phyloP scores from a whole-genome alignment of 2,888 invertebrate genomes.

The Heterodera filipjevi region DNA sequence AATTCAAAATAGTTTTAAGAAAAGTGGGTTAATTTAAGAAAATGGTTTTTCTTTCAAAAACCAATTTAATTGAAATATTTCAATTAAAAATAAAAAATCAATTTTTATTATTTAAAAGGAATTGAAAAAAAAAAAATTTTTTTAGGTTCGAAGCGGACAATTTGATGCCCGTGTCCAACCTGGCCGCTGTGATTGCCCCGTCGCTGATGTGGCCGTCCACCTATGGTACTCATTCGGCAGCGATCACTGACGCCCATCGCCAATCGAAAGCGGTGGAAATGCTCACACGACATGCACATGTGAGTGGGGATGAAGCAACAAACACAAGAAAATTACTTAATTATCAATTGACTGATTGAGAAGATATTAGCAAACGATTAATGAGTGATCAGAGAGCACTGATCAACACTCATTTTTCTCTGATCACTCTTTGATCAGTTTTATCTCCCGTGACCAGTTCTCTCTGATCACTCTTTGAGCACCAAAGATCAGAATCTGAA shows the following conservation, averaged over 20 bases:
- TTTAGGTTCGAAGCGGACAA: conserved; percentile 66
- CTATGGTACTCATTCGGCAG: conserved; percentile 26
- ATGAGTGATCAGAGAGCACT: too few relatives aligned
- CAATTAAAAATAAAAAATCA: too few relatives aligned
- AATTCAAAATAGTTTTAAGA: too few relatives aligned
- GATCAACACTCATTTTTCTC: too few relatives aligned
- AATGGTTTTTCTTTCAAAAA: too few relatives aligned
- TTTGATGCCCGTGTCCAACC: conserved; percentile 71
- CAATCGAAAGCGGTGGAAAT: conserved; percentile 71
- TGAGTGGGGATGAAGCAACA: conserved; percentile 39
- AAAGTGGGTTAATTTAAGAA: too few relatives aligned
- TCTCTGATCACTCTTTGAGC: too few relatives aligned
- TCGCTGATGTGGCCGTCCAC: conserved; percentile 69
- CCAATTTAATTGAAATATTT: too few relatives aligned
- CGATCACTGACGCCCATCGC: conserved; percentile 69
- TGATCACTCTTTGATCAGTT: too few relatives aligned
- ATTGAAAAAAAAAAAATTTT: conserved; percentile 26
- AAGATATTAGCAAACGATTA: not conserved
- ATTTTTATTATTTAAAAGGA: too few relatives aligned
- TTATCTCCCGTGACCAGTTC: too few relatives aligned
- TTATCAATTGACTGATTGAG: not conserved
- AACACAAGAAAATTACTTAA: not conserved
- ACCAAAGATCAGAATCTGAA: too few relatives aligned
- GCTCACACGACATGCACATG: conserved; percentile 68
- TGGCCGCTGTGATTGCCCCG: conserved; percentile 73